Percentiles rank a stretch among this genome's conserved stretches.
Evolutionary conservation across 2,797 vertebrate genomes (phyloP).

Genomic region (Hylomyscus alleni): DNA sequence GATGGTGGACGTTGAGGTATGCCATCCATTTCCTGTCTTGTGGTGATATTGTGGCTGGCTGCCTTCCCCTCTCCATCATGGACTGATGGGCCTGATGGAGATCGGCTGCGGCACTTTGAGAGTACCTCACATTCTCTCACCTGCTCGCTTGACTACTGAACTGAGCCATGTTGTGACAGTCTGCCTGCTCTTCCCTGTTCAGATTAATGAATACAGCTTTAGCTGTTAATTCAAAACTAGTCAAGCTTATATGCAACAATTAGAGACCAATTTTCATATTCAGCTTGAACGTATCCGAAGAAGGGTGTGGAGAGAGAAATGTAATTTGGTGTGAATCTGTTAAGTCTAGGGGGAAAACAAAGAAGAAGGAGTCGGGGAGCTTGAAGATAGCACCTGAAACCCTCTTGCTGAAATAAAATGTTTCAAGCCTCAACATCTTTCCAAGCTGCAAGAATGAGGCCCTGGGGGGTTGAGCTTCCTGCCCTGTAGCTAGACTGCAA

Average conservation of each 20-base stretch:
- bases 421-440: conserved; percentile 64
- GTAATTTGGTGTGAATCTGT: conserved; percentile 74
- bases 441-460: conserved; percentile 51
- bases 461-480: conserved; percentile 55
- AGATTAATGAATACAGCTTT: conserved; percentile 90
- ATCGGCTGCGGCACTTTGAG: conserved; percentile 80
- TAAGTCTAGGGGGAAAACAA: conserved; percentile 70
- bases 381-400: conserved; percentile 31
- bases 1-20: conserved; percentile 73
- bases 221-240: conserved; percentile 90
- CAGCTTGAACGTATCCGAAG: conserved; percentile 60
- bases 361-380: background rate
- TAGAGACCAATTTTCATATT: conserved; percentile 87
- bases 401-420: conserved; percentile 37
- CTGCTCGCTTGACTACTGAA: conserved; percentile 88
- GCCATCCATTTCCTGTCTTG: conserved; percentile 78
- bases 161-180: conserved; percentile 89
- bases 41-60: conserved; percentile 65
- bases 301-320: conserved; percentile 35
- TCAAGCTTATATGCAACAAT: conserved; percentile 90
- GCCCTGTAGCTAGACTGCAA: conserved; percentile 70
- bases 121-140: conserved; percentile 80
- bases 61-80: conserved; percentile 73
- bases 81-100: conserved; percentile 77
- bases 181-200: conserved; percentile 85